Percentiles rank a stretch among this genome's conserved stretches.
Evolutionary conservation across 2,797 vertebrate species (phyloP).

Genomic region (Protonibea diacanthus): DNA sequence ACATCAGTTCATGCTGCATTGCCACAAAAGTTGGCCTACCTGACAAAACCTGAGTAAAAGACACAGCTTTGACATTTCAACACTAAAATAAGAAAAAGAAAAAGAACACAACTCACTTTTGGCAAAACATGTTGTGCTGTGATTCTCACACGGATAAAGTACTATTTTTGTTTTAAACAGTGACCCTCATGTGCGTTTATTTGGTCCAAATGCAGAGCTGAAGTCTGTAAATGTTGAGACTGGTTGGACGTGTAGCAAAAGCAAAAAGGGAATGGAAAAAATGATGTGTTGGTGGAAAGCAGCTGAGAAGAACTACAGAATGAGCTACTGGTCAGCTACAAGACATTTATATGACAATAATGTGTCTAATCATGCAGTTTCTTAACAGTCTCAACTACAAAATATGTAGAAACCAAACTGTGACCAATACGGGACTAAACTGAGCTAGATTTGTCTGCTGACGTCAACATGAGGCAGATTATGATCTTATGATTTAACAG

Average conservation of each 20-base stretch:
- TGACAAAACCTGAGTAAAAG: conserved; percentile 66
- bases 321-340: background rate
- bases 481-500: background rate
- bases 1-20: conserved; percentile 64
- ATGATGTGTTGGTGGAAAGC: conserved; percentile 48
- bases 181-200: conserved; percentile 21
- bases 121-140: conserved; percentile 21
- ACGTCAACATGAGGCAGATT: too few relatives aligned
- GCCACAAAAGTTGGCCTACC: conserved; percentile 69
- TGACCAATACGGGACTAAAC: background rate
- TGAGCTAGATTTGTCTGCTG: background rate
- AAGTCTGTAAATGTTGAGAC: conserved; percentile 41
- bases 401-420: background rate
- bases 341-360: background rate
- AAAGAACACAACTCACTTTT: conserved; percentile 25
- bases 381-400: background rate
- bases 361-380: background rate
- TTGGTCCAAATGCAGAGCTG: conserved; percentile 40
- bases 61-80: conserved; percentile 63
- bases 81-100: background rate
- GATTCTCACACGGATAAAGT: conserved; percentile 6
- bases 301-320: conserved; percentile 15
- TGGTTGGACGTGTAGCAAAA: conserved; percentile 33
- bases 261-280: conserved; percentile 47
- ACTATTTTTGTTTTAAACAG: conserved; percentile 41